Evolutionary conservation across 2,113 vertebrate species (phyloP), one percentile per base, ranked within the genome.

Genomic region (Indicator indicator): DNA sequence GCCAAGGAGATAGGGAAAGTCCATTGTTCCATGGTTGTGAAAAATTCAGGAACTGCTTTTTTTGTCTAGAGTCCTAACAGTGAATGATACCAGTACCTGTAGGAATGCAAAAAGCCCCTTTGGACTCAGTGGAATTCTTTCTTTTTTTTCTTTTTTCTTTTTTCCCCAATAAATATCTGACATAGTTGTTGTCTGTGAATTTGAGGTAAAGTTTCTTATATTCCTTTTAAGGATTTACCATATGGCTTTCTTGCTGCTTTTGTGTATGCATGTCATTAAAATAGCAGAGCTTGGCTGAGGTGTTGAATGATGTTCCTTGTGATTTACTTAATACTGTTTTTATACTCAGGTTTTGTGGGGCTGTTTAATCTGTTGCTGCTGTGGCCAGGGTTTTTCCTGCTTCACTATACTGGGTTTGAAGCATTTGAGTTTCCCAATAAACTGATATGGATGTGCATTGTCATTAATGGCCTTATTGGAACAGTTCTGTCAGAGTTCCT

Each of bases 401-500:
- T 99, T 78, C 99, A 99, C 95, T 99, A 99, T 96, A 99, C 99
- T 7, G 98, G 99, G 44, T 99, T 99, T 92, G 99, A 99, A 97
- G 98, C 98, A 50, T 99, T 99, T 65, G 99, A 99, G 94, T 98
- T 99, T 94, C 99, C 99, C 94, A 99, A 97, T 96, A 99, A 98
- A 95, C 97, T 99, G 91, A 98, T 99, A 78, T 98, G 99, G 98
- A 98, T 98, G 71, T 99, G 99, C 97, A 99, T 99, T 97, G 97
- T 99, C 90, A 97, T 99, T 90, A 99, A 99, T 50, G 99, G 99
- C 93, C 98, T 99, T 95, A 98, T 99, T 9, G 99, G 99, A 91
- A 99, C 99, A 13, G 99, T 99, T 88, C 98, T 99, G 46, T 99
- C 99, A 0, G 99, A 99, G 98, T 99, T 99, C 95, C 99, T 99